A percentile compares a stretch with the other conserved stretches of the same genome.
phyloP scores from a whole-genome alignment of 2,888 invertebrate genomes.

The Candidula unifasciata region DNA sequence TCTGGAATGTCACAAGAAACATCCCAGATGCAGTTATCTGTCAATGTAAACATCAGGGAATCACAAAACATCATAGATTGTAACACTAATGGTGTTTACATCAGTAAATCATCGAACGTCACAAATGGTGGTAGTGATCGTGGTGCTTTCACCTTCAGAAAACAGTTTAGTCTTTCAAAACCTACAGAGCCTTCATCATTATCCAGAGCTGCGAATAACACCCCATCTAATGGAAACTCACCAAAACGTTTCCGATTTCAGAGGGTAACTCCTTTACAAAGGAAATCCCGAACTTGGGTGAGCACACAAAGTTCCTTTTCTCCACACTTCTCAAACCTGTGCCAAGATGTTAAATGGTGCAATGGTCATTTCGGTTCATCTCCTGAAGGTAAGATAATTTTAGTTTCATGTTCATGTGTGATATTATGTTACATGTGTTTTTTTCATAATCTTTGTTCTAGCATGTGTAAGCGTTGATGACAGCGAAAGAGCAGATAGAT shows the following conservation, averaged over 20 bases:
- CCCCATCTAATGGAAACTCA: background rate
- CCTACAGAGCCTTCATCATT: background rate
- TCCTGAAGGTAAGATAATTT: background rate
- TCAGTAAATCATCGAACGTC: background rate
- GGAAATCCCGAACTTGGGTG: background rate
- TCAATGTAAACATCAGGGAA: background rate
- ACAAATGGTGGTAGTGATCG: background rate
- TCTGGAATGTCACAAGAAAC: background rate
- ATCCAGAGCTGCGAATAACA: background rate
- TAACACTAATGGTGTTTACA: background rate
- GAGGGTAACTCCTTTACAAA: constrained; percentile 15
- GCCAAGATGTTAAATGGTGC: constrained; percentile 23
- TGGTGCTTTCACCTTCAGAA: background rate
- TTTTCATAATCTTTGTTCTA: too few relatives aligned
- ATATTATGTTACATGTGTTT: background rate
- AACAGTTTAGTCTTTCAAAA: background rate
- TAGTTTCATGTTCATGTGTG: background rate
- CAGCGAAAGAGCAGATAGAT: too few relatives aligned
- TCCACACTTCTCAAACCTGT: background rate
- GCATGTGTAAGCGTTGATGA: too few relatives aligned
- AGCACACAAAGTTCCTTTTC: background rate
- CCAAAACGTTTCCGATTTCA: constrained; percentile 22
- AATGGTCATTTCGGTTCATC: background rate
- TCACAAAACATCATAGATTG: background rate
- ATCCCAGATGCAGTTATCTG: background rate